These are phyloP conservation scores for Ectemnius cavifrons DNA, from an alignment of 2,888 invertebrate genomes.

Conservation along the genomic window DNA sequence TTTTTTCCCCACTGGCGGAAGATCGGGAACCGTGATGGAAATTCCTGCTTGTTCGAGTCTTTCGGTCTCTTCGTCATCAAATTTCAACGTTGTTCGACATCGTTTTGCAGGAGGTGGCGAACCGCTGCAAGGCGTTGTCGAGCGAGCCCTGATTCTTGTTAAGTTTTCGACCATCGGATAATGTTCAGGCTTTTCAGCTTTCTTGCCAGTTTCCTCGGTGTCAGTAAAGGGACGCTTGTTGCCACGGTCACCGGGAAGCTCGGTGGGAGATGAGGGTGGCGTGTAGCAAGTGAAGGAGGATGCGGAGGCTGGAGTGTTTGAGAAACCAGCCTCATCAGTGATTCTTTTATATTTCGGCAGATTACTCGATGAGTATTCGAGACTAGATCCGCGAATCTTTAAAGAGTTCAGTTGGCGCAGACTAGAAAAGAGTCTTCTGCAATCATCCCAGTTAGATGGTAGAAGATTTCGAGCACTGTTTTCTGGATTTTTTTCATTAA, in stretches of 20 bases:
- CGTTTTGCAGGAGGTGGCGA: constrained; percentile 45
- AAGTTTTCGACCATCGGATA: not conserved
- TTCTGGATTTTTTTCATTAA: constrained; percentile 22
- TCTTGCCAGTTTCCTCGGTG: not conserved
- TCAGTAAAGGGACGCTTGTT: constrained; percentile 22
- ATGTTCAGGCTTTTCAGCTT: not conserved
- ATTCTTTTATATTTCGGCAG: constrained; percentile 5
- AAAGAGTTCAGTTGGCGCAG: constrained; percentile 28
- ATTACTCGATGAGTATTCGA: not conserved
- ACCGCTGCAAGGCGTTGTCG: constrained; percentile 39
- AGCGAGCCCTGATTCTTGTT: constrained; percentile 18
- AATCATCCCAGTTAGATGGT: constrained; percentile 39
- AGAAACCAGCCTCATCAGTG: not conserved
- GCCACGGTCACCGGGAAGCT: not conserved
- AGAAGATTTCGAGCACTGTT: not conserved
- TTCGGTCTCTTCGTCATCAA: constrained; percentile 41
- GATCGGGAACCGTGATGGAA: not conserved
- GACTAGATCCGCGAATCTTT: constrained; percentile 4
- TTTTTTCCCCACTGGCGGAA: not conserved
- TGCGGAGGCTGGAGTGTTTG: not conserved
- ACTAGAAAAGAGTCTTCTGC: constrained; percentile 26
- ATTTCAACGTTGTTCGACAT: constrained; percentile 46
- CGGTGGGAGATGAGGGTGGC: not conserved
- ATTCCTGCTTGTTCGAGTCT: not conserved
- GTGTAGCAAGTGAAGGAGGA: constrained; percentile 6